A percentile compares a stretch with the other conserved stretches of the same genome.
These are phyloP conservation scores for Scaptomyza hsui DNA, from an alignment of 1,140 invertebrate species.

Conservation along the genomic window DNA sequence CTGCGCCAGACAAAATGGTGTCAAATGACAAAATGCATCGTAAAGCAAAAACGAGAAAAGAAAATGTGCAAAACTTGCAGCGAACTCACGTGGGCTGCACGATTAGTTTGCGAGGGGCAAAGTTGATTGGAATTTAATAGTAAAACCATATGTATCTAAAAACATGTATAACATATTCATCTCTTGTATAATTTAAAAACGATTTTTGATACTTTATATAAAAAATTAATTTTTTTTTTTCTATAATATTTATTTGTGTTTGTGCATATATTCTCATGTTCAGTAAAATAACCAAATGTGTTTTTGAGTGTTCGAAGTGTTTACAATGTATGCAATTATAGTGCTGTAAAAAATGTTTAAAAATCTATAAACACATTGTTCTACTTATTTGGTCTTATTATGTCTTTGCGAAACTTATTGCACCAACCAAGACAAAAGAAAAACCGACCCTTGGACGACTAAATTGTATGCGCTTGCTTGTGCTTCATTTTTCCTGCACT, in stretches of 20 bases:
- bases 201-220: too few species aligned
- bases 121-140: neutral
- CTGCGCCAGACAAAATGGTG: conserved; percentile 69
- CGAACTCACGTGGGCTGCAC: conserved; percentile 33
- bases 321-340: too few species aligned
- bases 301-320: too few species aligned
- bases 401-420: conserved; percentile 19
- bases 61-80: conserved; percentile 37
- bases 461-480: conserved; percentile 52
- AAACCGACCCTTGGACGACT: conserved; percentile 37
- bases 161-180: too few species aligned
- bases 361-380: neutral
- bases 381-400: conserved; percentile 6
- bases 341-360: too few species aligned
- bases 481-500: conserved; percentile 52
- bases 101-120: conserved; percentile 18
- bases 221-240: too few species aligned
- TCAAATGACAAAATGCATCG: conserved; percentile 79
- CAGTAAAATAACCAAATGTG: too few species aligned
- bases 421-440: conserved; percentile 3
- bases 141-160: too few species aligned
- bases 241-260: too few species aligned
- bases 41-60: conserved; percentile 49
- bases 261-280: too few species aligned
- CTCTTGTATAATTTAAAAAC: too few species aligned